Base-by-base conservation (phyloP, 2,797 vertebrate species). In the Clarias platycephalus region DNA sequence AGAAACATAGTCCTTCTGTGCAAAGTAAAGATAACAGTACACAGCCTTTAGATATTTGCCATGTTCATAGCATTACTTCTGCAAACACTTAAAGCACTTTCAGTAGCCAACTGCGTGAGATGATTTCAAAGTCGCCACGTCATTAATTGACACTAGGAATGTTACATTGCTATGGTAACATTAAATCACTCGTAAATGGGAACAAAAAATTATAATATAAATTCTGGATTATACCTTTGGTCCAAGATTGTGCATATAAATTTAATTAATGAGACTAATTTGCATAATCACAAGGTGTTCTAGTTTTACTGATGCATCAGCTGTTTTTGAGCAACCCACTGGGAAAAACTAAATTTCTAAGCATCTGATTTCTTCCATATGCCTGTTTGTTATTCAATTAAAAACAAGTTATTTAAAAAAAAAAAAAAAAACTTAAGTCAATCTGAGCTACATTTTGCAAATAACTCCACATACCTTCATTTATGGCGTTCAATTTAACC, bases 11-110 rank as follows among this genome's bases (percentile, higher is more conserved):
- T 92, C 88, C 88, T 67, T 82, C 90, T 95, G 93, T 95, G 94
- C 93, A 94, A 94, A 92, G 89, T 60, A 86, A 89, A 90, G 88
- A 91, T 95, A 95, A 95, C 95, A 95, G 94, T 95, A 90, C 92
- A 94, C 90, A 94, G 94, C 93, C 95, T 85, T 94, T 88, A 88
- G 91, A 89, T 93, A 93, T 93, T 95, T 94, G 92, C 93, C 91
- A 93, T 92, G 90, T 92, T 91, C 90, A 90, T 90, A 92, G 81
- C 71, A 94, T 94, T 92, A 93, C 90, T 92, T 86, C 87, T 79
- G 78, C 82, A 55, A 80, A 86, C 71, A 81, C 20, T 53, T 40
- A 67, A 58, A 66, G 18, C n/a, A 40, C 7, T 68, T 72, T 80
- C 75, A 53, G 83, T 22, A 57, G 58, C 63, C 53, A 58, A 64